Conservation (phyloP, 2,888 invertebrate genomes). For the Sipha maydis region DNA sequence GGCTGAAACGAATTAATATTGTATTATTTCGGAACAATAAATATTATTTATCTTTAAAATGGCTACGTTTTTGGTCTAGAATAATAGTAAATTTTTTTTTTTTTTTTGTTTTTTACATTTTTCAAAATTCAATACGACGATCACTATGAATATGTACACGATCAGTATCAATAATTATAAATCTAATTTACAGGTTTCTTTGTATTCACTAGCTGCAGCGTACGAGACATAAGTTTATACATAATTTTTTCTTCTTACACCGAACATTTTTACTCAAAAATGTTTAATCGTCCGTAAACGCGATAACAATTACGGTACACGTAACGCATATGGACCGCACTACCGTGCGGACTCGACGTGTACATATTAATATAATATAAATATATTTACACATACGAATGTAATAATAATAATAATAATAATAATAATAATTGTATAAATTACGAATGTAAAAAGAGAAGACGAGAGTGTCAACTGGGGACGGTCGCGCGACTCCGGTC, state of each 20-base stretch:
- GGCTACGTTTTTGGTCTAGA: slow-evolving; percentile 52
- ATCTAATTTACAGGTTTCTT: slow-evolving; percentile 42
- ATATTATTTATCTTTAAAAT: slow-evolving; percentile 39
- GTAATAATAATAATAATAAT: too few relatives aligned
- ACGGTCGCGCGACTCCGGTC: too few relatives aligned
- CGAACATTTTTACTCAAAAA: neutral
- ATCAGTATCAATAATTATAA: neutral
- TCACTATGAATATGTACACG: slow-evolving; percentile 51
- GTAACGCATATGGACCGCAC: neutral
- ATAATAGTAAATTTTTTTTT: neutral
- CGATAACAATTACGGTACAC: slow-evolving; percentile 19
- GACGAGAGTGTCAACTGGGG: too few relatives aligned
- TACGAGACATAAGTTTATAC: neutral
- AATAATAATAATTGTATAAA: neutral
- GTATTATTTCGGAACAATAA: slow-evolving; percentile 33
- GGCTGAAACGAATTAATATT: slow-evolving; percentile 37
- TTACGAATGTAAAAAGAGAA: too few relatives aligned
- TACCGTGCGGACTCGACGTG: neutral
- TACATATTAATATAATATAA: neutral
- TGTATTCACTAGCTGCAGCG: slow-evolving; percentile 50
- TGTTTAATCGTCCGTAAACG: neutral
- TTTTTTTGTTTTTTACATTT: neutral
- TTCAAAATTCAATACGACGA: neutral
- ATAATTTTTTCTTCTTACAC: neutral
- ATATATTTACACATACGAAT: neutral